Evolutionary conservation across 2,888 invertebrate genomes (phyloP), one percentile per base, ranked within the genome.

Genomic region (Stenichneumon culpator): DNA sequence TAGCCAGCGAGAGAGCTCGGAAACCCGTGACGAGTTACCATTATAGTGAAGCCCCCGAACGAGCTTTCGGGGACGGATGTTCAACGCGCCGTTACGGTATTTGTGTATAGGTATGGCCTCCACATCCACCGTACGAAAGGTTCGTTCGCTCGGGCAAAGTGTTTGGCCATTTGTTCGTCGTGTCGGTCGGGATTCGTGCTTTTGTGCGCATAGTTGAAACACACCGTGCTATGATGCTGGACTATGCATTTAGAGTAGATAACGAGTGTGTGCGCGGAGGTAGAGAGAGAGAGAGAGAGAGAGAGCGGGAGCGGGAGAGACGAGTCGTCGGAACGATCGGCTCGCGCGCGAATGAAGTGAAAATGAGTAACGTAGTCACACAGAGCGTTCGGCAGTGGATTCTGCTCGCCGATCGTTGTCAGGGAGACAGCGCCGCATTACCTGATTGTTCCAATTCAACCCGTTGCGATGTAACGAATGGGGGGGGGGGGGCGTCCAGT

Each of bases 371-470:
- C 39, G 19, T 65, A 39, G 79, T 73, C 54, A 19, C 22, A 19
- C 11, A 28, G 57, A 54, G 44, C 4, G 16, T 47, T 47, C 16
- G 9, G n/a, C 60, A 47, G 25, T 47, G 68, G 57, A 60, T 74
- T 75, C 65, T 54, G 19, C 44, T 47, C 11, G 36, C 44, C 44
- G 70, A 70, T 72, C 52, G 52, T 36, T 19, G 68, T 50, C 22
- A 47, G 22, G 25, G 57, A 19, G 52, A 22, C 70, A 39, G 14
- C 32, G 52, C 44, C 16, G 78, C 79, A 79, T 79, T 79, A 79
- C 70, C 72, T 70, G 72, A 79, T 72, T 72, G 79, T 72, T 79
- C 39, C 75, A 69, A 79, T 70, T 67, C 72, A 47, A 70, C 72
- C 57, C 25, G 57, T 25, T 25, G 57, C 57, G 79, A 75, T 79